Evolutionary conservation across 2,113 vertebrate species (phyloP).

Genomic region (Tiliqua scincoides): DNA sequence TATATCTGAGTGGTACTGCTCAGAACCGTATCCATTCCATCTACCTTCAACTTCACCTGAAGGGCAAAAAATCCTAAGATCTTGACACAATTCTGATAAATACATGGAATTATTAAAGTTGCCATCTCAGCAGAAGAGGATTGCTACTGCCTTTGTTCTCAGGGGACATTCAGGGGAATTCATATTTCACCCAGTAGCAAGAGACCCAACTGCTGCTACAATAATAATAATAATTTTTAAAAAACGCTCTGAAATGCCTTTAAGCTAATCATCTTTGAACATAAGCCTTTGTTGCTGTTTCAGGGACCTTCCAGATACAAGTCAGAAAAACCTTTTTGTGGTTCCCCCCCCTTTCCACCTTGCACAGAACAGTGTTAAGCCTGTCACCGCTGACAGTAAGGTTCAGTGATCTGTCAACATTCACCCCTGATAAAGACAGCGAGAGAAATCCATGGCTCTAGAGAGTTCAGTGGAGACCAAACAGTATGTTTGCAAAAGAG

Average conservation of each 20-base stretch:
- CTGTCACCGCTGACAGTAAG: slow-evolving; percentile 87
- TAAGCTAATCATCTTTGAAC: slow-evolving; percentile 83
- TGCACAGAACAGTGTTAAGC: slow-evolving; percentile 83
- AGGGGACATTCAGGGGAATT: slow-evolving; percentile 77
- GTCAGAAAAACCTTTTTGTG: slow-evolving; percentile 71
- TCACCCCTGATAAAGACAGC: slow-evolving; percentile 91
- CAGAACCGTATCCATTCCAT: slow-evolving; percentile 70
- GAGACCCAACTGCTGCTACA: slow-evolving; percentile 76
- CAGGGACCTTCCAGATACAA: slow-evolving; percentile 74
- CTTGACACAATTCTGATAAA: slow-evolving; percentile 82
- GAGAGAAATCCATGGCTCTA: slow-evolving; percentile 83
- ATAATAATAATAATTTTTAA: slow-evolving; percentile 39
- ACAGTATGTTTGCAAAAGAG: slow-evolving; percentile 86
- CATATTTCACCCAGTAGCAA: slow-evolving; percentile 80
- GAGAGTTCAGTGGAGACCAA: slow-evolving; percentile 84
- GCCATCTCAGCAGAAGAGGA: slow-evolving; percentile 78
- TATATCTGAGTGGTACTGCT: slow-evolving; percentile 70
- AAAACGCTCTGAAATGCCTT: slow-evolving; percentile 80
- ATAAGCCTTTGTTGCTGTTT: slow-evolving; percentile 80
- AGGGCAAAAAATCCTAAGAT: slow-evolving; percentile 79
- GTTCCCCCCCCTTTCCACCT: slow-evolving; percentile 67
- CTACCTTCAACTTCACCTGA: slow-evolving; percentile 75
- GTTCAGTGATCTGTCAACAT: slow-evolving; percentile 94
- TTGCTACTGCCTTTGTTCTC: slow-evolving; percentile 78
- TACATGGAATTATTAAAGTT: slow-evolving; percentile 83